Evolutionary conservation across 2,888 invertebrate genomes (phyloP).

Genomic region (Ectropis crepuscularia): DNA sequence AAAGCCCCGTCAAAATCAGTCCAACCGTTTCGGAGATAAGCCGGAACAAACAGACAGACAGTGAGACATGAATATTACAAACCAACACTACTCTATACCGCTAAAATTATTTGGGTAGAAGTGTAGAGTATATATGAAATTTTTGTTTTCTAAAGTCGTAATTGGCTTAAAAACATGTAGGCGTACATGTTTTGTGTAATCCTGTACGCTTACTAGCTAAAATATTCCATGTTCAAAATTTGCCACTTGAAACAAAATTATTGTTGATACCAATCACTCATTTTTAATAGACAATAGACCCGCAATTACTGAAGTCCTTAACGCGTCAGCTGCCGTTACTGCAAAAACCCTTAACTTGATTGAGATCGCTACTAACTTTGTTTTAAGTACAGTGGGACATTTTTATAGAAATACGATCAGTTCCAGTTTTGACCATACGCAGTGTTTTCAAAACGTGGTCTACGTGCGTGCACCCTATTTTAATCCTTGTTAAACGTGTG

Average conservation of each 20-base stretch:
- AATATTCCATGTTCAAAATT: neutral
- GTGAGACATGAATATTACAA: too few relatives aligned
- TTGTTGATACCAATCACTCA: conserved; percentile 20
- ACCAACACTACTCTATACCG: too few relatives aligned
- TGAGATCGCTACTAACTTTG: neutral
- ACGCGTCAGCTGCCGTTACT: conserved; percentile 71
- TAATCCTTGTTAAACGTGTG: conserved; percentile 68
- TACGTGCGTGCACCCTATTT: conserved; percentile 53
- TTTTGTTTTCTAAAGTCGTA: too few relatives aligned
- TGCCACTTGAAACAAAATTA: conserved; percentile 17
- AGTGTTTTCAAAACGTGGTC: neutral
- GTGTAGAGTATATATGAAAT: too few relatives aligned
- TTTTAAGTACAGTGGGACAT: neutral
- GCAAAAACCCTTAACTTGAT: neutral
- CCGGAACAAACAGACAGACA: too few relatives aligned
- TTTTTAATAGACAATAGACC: conserved; percentile 38
- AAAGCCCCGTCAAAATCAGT: too few relatives aligned
- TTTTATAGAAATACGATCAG: neutral
- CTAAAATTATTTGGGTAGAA: too few relatives aligned
- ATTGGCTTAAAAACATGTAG: too few relatives aligned
- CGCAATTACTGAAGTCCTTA: conserved; percentile 58
- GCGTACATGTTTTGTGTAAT: neutral
- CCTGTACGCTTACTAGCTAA: too few relatives aligned
- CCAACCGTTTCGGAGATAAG: too few relatives aligned
- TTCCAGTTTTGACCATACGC: neutral